Base-by-base conservation (phyloP, 2,113 vertebrate species). In the Pluvianellus socialis region DNA sequence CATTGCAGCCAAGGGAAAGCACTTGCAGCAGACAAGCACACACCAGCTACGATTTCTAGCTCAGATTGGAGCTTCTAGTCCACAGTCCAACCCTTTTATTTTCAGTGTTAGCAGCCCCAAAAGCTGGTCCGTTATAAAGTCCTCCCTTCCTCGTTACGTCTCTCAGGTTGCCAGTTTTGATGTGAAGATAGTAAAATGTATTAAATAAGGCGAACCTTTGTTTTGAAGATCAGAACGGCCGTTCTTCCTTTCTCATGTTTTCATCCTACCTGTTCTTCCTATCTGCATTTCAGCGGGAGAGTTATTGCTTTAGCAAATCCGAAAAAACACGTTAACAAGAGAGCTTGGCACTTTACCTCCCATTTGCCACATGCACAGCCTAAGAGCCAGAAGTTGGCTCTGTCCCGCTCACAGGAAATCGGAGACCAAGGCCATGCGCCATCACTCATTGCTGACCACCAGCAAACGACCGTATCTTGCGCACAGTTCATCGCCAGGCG, bases 391-490 rank as follows among this genome's bases (percentile, higher is more conserved):
- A 99, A 92, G 97, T 99, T 99, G 97, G 98, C 98, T 98, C 98
- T 98, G 90, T 99, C 97, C 24, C 96, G 97, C 70, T 98, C 97
- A 88, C 97, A 98, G 94, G 98, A 97, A 88, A 98, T 91, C 12
- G 99, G 99, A 91, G 98, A 98, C 99, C 99, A 99, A 92, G 99
- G 99, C 98, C 99, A 99, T 71, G 96, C 97, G 93, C 98, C 99
- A 61, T 98, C 98, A 58, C 91, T 97, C 32, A 97, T 82, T 88
- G 97, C 88, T 63, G 98, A 97, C 99, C 99, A 99, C 99, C 99
- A 99, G 98, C 99, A 99, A 96, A 99, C 92, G 24, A 98, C 98
- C 96, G 98, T 91, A 59, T 99, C 99, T 96, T 99, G 99, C 44
- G 95, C 40, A 89, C 42, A 92, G 95, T 98, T 99, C 91, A 99